phyloP scores from a whole-genome alignment of 37 sponge, comb jelly and placozoan genomes.

The Tethya wilhelma region DNA sequence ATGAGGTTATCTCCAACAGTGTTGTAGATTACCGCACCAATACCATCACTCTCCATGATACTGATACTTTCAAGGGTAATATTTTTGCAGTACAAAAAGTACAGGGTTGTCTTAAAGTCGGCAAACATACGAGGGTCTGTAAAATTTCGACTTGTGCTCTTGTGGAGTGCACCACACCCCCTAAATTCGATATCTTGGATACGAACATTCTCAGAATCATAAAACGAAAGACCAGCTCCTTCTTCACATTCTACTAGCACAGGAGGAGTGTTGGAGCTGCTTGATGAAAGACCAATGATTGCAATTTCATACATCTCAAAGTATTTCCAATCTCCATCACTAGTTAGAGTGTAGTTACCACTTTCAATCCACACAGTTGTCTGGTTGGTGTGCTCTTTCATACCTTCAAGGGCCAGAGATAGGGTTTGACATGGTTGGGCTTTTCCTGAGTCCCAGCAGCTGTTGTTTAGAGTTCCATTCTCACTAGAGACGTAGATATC shows the following conservation, averaged over 20 bases:
- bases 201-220: neutral
- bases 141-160: conserved; percentile 49
- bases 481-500: neutral
- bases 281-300: neutral
- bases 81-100: conserved; percentile 36
- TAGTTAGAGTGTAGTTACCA: neutral
- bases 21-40: conserved; percentile 54
- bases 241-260: neutral
- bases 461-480: too few relatives aligned
- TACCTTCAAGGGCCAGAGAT: neutral
- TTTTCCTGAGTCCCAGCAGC: neutral
- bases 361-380: neutral
- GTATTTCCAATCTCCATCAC: neutral
- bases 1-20: conserved; percentile 41
- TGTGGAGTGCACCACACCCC: conserved; percentile 41
- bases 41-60: conserved; percentile 10
- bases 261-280: neutral
- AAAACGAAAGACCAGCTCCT: neutral
- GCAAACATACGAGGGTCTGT: neutral
- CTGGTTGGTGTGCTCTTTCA: neutral
- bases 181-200: conserved; percentile 18
- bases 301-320: neutral
- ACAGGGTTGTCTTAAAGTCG: conserved; percentile 15
- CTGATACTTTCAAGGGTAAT: neutral
- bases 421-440: neutral